Percentiles rank a stretch among this genome's conserved stretches.
These are phyloP conservation scores for Poeciliopsis paucimaculata DNA, from an alignment of 2,797 vertebrate genomes.

Conservation along the genomic window DNA sequence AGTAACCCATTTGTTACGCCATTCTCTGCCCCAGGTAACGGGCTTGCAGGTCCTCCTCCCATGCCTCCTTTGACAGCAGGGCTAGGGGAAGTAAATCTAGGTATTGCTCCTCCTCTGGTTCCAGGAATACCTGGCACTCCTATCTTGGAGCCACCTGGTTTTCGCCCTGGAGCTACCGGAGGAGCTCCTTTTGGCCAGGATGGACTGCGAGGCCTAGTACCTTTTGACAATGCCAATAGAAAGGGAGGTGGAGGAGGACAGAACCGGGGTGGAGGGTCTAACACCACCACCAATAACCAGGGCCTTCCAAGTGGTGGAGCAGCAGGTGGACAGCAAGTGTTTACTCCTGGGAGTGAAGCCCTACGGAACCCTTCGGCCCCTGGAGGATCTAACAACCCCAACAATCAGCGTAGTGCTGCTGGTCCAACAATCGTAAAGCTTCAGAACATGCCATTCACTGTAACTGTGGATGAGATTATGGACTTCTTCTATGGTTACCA, in stretches of 20 bases:
- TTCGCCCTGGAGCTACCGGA: slow-evolving; percentile 85
- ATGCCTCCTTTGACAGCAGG: slow-evolving; percentile 89
- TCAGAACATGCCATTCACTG: slow-evolving; percentile 99
- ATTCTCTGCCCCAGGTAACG: slow-evolving; percentile 88
- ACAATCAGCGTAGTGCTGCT: slow-evolving; percentile 55
- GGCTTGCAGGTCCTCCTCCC: slow-evolving; percentile 90
- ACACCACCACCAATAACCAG: slow-evolving; percentile 51
- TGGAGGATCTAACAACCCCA: slow-evolving; percentile 86
- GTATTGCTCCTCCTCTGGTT: slow-evolving; percentile 84
- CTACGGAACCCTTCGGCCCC: slow-evolving; percentile 87
- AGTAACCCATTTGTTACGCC: slow-evolving; percentile 91
- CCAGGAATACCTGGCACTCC: slow-evolving; percentile 87
- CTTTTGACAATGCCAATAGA: slow-evolving; percentile 84
- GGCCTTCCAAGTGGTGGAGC: slow-evolving; percentile 60
- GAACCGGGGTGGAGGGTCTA: slow-evolving; percentile 80
- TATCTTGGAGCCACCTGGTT: slow-evolving; percentile 89
- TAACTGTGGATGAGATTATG: slow-evolving; percentile 97
- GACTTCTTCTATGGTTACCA: slow-evolving; percentile 99
- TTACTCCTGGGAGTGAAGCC: slow-evolving; percentile 85
- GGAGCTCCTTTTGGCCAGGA: slow-evolving; percentile 85
- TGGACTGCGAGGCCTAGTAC: slow-evolving; percentile 81
- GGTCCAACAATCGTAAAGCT: slow-evolving; percentile 95
- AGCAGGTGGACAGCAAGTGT: slow-evolving; percentile 70
- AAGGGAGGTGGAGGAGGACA: slow-evolving; percentile 80
- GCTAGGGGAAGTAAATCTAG: slow-evolving; percentile 87